These are phyloP conservation scores for Meteorus colon DNA, from an alignment of 2,888 invertebrate species.

Conservation along the genomic window DNA sequence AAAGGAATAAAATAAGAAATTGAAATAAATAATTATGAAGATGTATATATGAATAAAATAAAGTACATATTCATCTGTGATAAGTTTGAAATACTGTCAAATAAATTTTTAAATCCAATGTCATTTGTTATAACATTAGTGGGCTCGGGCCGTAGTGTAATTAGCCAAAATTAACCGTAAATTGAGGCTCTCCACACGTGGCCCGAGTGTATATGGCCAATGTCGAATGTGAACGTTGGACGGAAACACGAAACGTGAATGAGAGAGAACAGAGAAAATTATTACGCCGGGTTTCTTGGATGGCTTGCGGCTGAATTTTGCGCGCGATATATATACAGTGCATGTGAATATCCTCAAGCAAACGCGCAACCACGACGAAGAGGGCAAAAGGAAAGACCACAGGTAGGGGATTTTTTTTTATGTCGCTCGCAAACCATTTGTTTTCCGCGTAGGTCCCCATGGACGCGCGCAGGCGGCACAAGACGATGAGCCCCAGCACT, in stretches of 20 bases:
- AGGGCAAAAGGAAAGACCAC: neutral
- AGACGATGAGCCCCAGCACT: constrained; percentile 26
- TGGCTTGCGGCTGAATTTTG: constrained; percentile 36
- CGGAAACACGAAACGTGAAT: constrained; percentile 31
- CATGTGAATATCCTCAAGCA: constrained; percentile 18
- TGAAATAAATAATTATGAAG: neutral
- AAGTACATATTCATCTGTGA: constrained; percentile 11
- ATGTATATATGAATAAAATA: constrained; percentile 4
- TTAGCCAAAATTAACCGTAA: constrained; percentile 40
- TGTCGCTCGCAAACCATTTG: constrained; percentile 35
- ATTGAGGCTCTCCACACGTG: constrained; percentile 35
- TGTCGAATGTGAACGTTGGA: constrained; percentile 30
- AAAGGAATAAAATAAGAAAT: neutral
- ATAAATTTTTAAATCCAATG: constrained; percentile 10
- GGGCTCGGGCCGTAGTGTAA: constrained; percentile 26
- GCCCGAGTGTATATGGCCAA: constrained; percentile 20
- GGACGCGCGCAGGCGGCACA: constrained; percentile 7
- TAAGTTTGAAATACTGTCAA: constrained; percentile 28
- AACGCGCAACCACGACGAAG: neutral
- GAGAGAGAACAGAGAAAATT: constrained; percentile 35
- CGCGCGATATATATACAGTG: constrained; percentile 27
- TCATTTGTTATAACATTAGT: constrained; percentile 23
- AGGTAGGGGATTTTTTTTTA: constrained; percentile 25
- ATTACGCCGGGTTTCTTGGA: constrained; percentile 38
- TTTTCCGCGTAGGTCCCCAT: constrained; percentile 37